Evolutionary conservation across 1,140 invertebrate species (phyloP).

Genomic region (Marisa cornuarietis): DNA sequence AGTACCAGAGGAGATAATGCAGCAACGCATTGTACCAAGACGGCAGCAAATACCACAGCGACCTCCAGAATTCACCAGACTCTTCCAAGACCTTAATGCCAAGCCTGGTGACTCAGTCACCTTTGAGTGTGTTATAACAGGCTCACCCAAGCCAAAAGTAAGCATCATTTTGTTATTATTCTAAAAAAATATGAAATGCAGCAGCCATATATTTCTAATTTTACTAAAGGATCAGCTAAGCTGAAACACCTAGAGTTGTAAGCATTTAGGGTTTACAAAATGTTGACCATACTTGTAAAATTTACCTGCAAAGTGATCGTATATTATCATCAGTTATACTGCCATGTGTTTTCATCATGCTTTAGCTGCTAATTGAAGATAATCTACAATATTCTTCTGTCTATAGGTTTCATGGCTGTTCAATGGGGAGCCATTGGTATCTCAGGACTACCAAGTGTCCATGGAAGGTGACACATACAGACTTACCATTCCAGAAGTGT

Average conservation of each 20-base stretch:
- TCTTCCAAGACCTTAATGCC: constrained; percentile 62
- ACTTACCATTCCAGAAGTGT: constrained; percentile 69
- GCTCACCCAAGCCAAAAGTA: constrained; percentile 80
- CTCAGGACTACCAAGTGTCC: constrained; percentile 78
- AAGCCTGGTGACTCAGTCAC: constrained; percentile 71
- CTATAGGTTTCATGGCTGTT: constrained; percentile 78
- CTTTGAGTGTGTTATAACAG: constrained; percentile 78
- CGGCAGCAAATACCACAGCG: constrained; percentile 46
- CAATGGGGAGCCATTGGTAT: constrained; percentile 76
- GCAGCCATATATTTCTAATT: too few species aligned
- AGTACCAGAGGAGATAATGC: constrained; percentile 37
- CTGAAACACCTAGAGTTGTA: too few species aligned
- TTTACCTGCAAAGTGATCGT: too few species aligned
- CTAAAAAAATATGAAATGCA: too few species aligned
- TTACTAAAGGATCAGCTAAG: too few species aligned
- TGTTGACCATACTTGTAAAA: too few species aligned
- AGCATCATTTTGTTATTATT: constrained; percentile 17
- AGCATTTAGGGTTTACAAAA: too few species aligned
- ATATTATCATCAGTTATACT: too few species aligned
- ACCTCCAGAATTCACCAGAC: constrained; percentile 62
- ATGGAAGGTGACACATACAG: constrained; percentile 76
- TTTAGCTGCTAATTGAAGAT: too few species aligned
- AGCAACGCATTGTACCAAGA: constrained; percentile 36
- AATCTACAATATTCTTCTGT: constrained; percentile 19
- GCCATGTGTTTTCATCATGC: too few species aligned